A percentile compares a stretch with the other conserved stretches of the same genome.
These are phyloP conservation scores for Nowickia ferox DNA, from an alignment of 2,888 invertebrate genomes.

Conservation along the genomic window DNA sequence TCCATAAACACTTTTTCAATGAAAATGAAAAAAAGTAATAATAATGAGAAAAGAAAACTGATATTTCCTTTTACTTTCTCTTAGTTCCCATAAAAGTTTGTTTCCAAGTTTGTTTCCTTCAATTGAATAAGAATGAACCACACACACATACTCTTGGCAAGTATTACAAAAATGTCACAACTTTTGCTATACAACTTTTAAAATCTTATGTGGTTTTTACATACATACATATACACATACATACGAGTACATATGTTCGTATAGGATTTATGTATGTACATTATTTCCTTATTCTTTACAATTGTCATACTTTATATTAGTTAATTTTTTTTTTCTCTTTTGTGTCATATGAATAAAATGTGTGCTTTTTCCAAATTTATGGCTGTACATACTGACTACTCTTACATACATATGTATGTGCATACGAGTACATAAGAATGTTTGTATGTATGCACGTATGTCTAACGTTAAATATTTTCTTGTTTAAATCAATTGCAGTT, in stretches of 20 bases:
- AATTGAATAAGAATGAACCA: background rate
- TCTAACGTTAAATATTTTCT: constrained; percentile 6
- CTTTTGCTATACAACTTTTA: constrained; percentile 39
- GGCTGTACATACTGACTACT: too few species aligned
- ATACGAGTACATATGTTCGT: background rate
- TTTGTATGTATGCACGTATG: background rate
- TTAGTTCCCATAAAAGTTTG: background rate
- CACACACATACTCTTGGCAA: background rate
- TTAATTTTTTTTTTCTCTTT: background rate
- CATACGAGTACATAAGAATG: too few species aligned
- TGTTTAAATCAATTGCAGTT: constrained; percentile 2
- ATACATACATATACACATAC: too few species aligned
- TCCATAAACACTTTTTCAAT: constrained; percentile 11
- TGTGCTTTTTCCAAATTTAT: background rate
- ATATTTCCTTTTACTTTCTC: constrained; percentile 34
- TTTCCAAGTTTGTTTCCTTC: background rate
- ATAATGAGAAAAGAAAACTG: background rate
- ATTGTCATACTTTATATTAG: constrained; percentile 7
- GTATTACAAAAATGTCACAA: constrained; percentile 28
- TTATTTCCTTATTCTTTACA: background rate
- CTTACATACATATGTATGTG: too few species aligned
- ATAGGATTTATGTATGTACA: background rate
- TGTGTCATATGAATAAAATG: background rate
- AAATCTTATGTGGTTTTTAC: constrained; percentile 41
- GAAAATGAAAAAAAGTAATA: background rate